Evolutionary conservation across 2,888 invertebrate genomes (phyloP), one percentile per base, ranked within the genome.

Genomic region (Coelopa pilipes): DNA sequence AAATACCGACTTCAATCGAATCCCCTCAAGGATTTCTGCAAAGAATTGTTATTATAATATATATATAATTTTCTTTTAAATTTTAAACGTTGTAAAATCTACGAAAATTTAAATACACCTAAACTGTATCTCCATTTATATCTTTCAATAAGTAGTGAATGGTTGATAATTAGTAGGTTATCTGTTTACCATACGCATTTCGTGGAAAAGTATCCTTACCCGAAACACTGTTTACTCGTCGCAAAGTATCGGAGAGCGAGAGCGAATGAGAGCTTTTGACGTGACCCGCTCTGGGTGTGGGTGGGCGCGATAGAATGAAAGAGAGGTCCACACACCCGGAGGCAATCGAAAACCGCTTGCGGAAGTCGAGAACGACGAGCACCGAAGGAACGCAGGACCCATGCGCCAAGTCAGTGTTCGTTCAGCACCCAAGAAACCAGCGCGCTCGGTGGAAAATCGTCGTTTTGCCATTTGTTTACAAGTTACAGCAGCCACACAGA

Each of bases 371-470:
- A 70, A 15, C 34, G 34, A 34, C 34, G 34, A 34, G 34, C 17
- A 9, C 59, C 50, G 46, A 21, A 49, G 21, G 47, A 46, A 70
- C 47, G 50, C 63, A 63, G 65, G 65, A 71, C 55, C 45, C 71
- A 65, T 71, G 65, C 63, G 63, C 71, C 69, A 65, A 74, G 75
- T 78, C 78, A 80, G 80, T 80, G 75, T 75, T 76, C 76, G 76
- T 73, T 77, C 75, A 78, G 79, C 77, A 76, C 71, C 79, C 79
- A 72, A 77, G 76, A 79, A 76, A 76, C 73, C 66, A 73, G 76
- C 77, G 77, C 73, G 76, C 68, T 72, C 53, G 75, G 60, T 70
- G 67, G 21, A 72, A 78, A 72, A 69, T 7, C 47, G 11, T 24
- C 49, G 24, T 13, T 49, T 49, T 60, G 15, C 24, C 50, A 63